Evolutionary conservation across 2,888 invertebrate genomes (phyloP), one percentile per base, ranked within the genome.

Genomic region (Amphimallon solstitiale): DNA sequence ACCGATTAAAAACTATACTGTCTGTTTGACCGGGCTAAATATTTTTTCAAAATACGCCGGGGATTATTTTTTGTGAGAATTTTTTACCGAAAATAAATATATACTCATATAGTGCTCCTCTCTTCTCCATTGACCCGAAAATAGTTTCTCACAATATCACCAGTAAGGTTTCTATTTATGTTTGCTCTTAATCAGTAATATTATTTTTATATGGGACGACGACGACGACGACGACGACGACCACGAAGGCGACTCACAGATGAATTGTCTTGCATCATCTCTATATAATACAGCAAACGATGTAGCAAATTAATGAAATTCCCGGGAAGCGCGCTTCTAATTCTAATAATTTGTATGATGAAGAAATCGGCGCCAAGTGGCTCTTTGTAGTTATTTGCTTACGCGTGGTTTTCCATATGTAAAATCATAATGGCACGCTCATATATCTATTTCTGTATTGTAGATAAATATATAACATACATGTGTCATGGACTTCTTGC

Each of bases 1-100:
- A 66, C 66, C 66, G 66, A 66, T 66, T 66, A 66, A 66, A 66
- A 66, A 66, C 66, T 66, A 49, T 35, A 66, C 56, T 49, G 37
- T 17, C 52, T 59, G 56, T 59, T 59, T 59, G 56, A 59, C 43
- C 43, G 43, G 43, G 56, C 56, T 59, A 59, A 59, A 59, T 59
- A 59, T 59, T 59, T 59, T 59, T 59, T 59, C 43, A 43, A 43
- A 59, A 38, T 38, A 59, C 29, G 43, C 43, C 54, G 38, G 48
- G 51, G 51, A 51, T 51, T 51, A 51, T 14, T 51, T 34, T 51
- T 17, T 34, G 51, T 17, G 54, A 21, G 37, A 10, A 54, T 54
- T 40, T 54, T 54, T 54, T 54, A 12, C 40, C 40, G 40, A 40
- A 40, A 40, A 40, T 40, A 40, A 40, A 40, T 40, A n/a, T n/a